These are phyloP conservation scores for Linnaemya tessellans DNA, from an alignment of 2,888 invertebrate species.

Conservation along the genomic window DNA sequence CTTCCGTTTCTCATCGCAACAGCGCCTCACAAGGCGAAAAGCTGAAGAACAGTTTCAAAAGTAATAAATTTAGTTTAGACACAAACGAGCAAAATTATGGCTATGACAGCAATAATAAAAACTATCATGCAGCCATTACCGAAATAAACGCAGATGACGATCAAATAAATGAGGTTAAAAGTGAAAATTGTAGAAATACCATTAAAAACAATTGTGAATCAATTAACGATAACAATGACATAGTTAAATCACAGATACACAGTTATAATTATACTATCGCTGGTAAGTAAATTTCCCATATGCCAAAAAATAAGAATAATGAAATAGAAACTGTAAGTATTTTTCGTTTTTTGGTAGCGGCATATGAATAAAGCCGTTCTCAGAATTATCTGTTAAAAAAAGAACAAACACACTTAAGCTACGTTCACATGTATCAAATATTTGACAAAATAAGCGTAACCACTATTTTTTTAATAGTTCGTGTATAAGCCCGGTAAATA, in stretches of 20 bases:
- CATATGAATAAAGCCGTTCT: not conserved
- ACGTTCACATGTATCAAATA: no score
- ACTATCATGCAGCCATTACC: slow-evolving; percentile 17
- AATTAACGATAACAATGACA: slow-evolving; percentile 74
- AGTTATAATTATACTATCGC: slow-evolving; percentile 82
- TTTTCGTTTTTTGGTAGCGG: not conserved
- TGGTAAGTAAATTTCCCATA: slow-evolving; percentile 78
- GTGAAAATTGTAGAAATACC: not conserved
- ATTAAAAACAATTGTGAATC: slow-evolving; percentile 69
- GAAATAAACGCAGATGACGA: slow-evolving; percentile 45
- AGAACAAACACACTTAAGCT: no score
- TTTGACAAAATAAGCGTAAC: no score
- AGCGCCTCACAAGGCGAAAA: not conserved
- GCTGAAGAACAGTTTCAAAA: not conserved
- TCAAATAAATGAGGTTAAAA: slow-evolving; percentile 18
- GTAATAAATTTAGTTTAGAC: not conserved
- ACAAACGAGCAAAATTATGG: slow-evolving; percentile 39
- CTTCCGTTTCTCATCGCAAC: not conserved
- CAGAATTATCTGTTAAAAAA: not conserved
- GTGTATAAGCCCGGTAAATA: no score
- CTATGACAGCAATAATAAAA: slow-evolving; percentile 46
- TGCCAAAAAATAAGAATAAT: not conserved
- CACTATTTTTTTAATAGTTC: no score
- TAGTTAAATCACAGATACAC: slow-evolving; percentile 80
- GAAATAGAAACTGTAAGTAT: not conserved